Evolutionary conservation across 1,140 invertebrate genomes (phyloP), one percentile per base, ranked within the genome.

Genomic region (Dryas iulia): DNA sequence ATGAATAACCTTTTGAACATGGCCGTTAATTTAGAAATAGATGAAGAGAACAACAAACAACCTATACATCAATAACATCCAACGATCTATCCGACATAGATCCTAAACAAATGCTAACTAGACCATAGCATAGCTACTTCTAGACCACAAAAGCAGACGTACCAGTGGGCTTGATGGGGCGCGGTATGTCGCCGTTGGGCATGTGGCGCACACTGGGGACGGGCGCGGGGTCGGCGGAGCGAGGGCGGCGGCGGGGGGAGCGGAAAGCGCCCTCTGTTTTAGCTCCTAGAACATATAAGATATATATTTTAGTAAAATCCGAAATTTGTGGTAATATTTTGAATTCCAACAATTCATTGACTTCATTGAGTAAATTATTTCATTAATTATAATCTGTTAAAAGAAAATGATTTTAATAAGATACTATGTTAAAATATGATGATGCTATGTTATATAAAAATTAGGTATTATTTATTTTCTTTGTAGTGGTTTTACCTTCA

Each of bases 211-310:
- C 72, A 69, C 75, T 69, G 56, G 79, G 81, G 64, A 72, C 88
- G 1, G 91, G 89, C 68, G 91, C 91, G 0, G 92, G 92, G 78
- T 90, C 94, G 72, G 93, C 94, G 65, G 92, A 95, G 90, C 90
- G 94, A 28, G 95, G 93, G 71, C 96, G 95, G 66, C 95, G 94
- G 78, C 96, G 96, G 24, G 96, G 96, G 18, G 95, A 96, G 71
- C 94, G 92, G 85, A 94, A 95, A 74, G 95, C 94, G 78, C 87
- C 74, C 65, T 86, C 86, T 10, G 78, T 65, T 61, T 85, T 87
- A 4, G 77, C 81, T 12, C 82, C 88, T 87, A 77, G 23, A 74
- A 69, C 5, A n/a, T n/a, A n/a, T n/a, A n/a, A n/a, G n/a, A n/a
- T n/a, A n/a, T n/a, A n/a, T n/a, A n/a, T n/a, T n/a, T n/a, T n/a